A percentile compares a stretch with the other conserved stretches of the same genome.
Conservation (phyloP, 2,888 invertebrate species). For the Tetrapedia diversipes region DNA sequence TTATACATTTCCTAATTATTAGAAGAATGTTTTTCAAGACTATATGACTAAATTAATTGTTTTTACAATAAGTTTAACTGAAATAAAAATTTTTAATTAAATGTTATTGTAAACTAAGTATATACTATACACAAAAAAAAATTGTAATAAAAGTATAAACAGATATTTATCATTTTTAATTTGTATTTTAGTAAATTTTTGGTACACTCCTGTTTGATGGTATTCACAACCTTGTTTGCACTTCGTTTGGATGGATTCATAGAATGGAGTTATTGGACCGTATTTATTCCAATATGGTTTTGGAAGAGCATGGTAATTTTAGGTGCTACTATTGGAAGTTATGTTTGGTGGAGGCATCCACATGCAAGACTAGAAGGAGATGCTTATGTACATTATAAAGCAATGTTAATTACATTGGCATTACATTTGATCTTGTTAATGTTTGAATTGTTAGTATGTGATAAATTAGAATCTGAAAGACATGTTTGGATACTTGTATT, state of each 20-base stretch:
- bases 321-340: conserved; percentile 96
- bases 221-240: conserved; percentile 95
- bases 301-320: conserved; percentile 97
- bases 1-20: neutral
- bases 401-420: conserved; percentile 97
- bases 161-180: conserved; percentile 14
- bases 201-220: conserved; percentile 95
- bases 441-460: conserved; percentile 98
- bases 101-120: neutral
- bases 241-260: conserved; percentile 94
- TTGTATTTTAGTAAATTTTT: conserved; percentile 93
- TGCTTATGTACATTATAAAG: conserved; percentile 98
- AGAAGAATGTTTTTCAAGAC: neutral
- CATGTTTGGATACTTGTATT: conserved; percentile 96
- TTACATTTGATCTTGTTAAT: conserved; percentile 96
- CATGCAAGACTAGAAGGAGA: conserved; percentile 98
- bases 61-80: no score
- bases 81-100: neutral
- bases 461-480: conserved; percentile 94
- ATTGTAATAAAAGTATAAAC: neutral
- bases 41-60: conserved; percentile 18
- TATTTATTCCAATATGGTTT: conserved; percentile 98
- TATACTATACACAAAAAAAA: neutral
- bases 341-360: conserved; percentile 98
- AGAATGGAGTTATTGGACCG: conserved; percentile 97